These are phyloP conservation scores for Scaeva pyrastri DNA, from an alignment of 2,888 invertebrate species.

Conservation along the genomic window DNA sequence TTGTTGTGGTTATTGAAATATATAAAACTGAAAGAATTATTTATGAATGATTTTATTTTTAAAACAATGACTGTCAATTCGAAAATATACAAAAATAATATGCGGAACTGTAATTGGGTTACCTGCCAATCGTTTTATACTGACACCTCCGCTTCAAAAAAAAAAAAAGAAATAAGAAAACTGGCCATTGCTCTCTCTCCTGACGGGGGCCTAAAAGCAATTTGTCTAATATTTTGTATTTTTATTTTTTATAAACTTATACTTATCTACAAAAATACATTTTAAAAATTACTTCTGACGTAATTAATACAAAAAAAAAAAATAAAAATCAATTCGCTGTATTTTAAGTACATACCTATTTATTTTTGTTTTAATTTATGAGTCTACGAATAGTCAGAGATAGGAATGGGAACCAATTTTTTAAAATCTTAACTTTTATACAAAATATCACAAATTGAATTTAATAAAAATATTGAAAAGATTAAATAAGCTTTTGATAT, in stretches of 20 bases:
- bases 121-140: constrained; percentile 18
- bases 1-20: not conserved
- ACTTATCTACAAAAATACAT: not conserved
- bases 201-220: constrained; percentile 53
- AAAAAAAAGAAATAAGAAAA: too few species aligned
- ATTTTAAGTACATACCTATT: not conserved
- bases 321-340: not conserved
- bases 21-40: not conserved
- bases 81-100: not conserved
- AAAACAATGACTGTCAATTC: constrained; percentile 12
- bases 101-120: constrained; percentile 60
- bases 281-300: constrained; percentile 9
- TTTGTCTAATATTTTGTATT: constrained; percentile 34
- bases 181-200: not conserved
- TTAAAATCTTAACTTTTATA: too few species aligned
- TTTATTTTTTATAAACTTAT: constrained; percentile 10
- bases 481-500: too few species aligned
- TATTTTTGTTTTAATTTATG: too few species aligned
- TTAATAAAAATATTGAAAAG: too few species aligned
- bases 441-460: too few species aligned
- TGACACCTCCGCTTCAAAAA: constrained; percentile 37
- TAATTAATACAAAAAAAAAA: not conserved
- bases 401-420: too few species aligned
- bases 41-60: constrained; percentile 33
- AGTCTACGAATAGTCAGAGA: too few species aligned